phyloP scores from a whole-genome alignment of 2,797 vertebrate species.

The Carcharodon carcharias region DNA sequence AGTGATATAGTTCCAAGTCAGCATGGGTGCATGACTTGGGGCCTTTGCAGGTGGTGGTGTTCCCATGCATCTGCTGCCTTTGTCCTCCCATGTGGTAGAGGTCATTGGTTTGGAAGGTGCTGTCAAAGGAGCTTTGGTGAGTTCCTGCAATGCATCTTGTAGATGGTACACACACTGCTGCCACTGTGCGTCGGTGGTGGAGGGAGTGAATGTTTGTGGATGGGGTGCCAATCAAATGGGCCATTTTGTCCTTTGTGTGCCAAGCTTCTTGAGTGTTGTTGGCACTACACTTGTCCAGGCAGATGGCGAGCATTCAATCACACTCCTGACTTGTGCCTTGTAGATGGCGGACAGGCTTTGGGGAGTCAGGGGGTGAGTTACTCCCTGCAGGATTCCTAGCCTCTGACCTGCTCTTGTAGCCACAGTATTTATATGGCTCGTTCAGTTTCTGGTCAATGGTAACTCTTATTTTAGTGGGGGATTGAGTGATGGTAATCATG shows the following conservation, averaged over 20 bases:
- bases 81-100: neutral
- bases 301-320: neutral
- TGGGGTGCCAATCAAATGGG: neutral
- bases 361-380: neutral
- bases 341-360: neutral
- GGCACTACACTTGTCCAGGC: neutral
- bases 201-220: neutral
- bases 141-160: too few relatives aligned
- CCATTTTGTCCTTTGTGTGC: neutral
- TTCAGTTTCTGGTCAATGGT: neutral
- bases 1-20: neutral
- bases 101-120: neutral
- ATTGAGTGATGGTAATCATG: neutral
- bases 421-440: neutral
- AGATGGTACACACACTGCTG: neutral
- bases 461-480: neutral
- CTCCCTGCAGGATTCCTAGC: neutral
- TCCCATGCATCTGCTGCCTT: neutral
- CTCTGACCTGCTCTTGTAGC: neutral
- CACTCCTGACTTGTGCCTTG: neutral
- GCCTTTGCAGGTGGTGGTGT: neutral
- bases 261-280: neutral
- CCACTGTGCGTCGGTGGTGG: neutral
- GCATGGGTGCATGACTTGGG: neutral
- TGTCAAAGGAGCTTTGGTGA: neutral